phyloP scores from a whole-genome alignment of 2,113 vertebrate species.

The human region DNA sequence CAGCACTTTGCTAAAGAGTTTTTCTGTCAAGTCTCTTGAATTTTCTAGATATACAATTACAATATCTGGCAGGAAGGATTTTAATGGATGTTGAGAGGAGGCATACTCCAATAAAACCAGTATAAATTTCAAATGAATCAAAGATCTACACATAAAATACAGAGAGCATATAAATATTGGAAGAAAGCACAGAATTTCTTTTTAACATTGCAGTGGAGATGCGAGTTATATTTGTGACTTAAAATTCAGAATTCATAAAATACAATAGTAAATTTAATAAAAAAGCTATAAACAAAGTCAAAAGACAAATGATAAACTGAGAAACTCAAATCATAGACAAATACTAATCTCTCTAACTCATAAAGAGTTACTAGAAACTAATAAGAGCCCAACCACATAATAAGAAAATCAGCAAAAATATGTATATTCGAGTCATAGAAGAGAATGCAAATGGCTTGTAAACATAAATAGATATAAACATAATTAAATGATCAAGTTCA shows the following conservation, averaged over 20 bases:
- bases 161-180: neutral
- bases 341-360: neutral
- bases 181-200: neutral
- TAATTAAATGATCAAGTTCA: neutral
- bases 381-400: neutral
- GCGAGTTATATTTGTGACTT: neutral
- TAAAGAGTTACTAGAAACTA: constrained; percentile 33
- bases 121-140: constrained; percentile 31
- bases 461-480: constrained; percentile 7
- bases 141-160: constrained; percentile 8
- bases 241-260: constrained; percentile 17
- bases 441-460: neutral
- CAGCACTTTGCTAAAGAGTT: neutral
- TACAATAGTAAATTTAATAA: constrained; percentile 28
- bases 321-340: neutral
- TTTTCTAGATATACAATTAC: constrained; percentile 38
- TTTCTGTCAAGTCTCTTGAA: constrained; percentile 8
- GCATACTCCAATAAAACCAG: neutral
- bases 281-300: constrained; percentile 23
- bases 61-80: neutral
- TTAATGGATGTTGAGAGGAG: neutral
- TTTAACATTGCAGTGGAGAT: neutral
- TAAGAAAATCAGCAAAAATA: neutral
- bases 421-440: neutral
- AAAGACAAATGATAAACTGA: neutral